Base-by-base conservation (phyloP, 2,797 vertebrate species). In the Petrocephalus sullivani region DNA sequence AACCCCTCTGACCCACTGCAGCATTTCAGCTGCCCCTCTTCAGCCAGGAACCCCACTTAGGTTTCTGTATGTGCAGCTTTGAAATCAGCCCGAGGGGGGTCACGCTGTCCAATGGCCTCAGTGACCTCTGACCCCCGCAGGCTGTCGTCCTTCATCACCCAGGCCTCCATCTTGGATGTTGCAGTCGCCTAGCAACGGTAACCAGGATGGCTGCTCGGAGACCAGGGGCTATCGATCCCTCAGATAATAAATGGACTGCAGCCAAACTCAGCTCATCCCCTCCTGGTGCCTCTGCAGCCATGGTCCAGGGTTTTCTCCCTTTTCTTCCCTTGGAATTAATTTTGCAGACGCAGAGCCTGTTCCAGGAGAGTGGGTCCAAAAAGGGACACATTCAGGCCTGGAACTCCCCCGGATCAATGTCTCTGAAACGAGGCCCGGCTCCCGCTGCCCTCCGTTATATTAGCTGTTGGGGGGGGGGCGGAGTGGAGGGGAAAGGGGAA, bases 131-230 rank as follows among this genome's bases (percentile, higher is more conserved):
- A 95, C 94, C 95, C 94, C 91, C 92, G 92, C 93, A 94, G 92
- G 94, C 95, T 95, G 95, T 95, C 94, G 94, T 93, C 94, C 95
- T 95, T 94, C 94, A 95, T 95, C 94, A 95, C 93, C 93, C 92
- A 89, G 87, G 94, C 94, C 95, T 96, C 95, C 96, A 96, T 96
- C 94, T 95, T 95, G 95, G 95, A 96, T 94, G 94, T 93, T 94
- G 94, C 92, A 92, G 96, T 97, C 95, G 95, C 96, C 95, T 96
- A 97, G 96, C 96, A 96, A 97, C 96, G 89, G 87, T 94, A 94
- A 95, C 93, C 95, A 94, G 94, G 94, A 95, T 95, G 93, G 94
- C 93, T 92, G 95, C 95, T 96, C 95, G 90, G 94, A 95, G 95
- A 95, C 95, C 94, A 95, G 94, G 94, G 94, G 95, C 94, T 96